Base-by-base conservation (phyloP, 2,797 vertebrate genomes). In the Epinephelus awoara region DNA sequence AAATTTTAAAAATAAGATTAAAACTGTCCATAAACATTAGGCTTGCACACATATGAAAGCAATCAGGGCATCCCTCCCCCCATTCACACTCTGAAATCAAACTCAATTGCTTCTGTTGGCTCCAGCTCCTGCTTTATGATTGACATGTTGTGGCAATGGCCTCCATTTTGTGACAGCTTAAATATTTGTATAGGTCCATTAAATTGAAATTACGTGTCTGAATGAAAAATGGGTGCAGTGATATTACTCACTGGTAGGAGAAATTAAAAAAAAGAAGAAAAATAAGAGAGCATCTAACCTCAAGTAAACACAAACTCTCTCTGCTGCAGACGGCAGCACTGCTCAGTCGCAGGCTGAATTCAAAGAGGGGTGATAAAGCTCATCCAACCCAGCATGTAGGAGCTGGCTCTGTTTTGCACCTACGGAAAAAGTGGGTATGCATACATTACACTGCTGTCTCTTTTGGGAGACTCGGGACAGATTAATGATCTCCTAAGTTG, bases 401-500 rank as follows among this genome's bases (percentile, higher is more conserved):
- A 54, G 34, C 27, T 52, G 59, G 46, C 54, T 77, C 50, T 52
- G 21, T 23, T 77, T 52, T 64, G 70, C 21, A 61, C 23, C 27
- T 65, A 64, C 72, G 66, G 59, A 79, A 79, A 83, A 74, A 66
- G 25, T 46, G 63, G 63, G 62, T 50, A 52, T 27, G 67, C 40
- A 49, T 67, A 56, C 34, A 47, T 44, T 27, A 51, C 49, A 54
- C 12, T 14, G 2, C 27, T 46, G 84, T 77, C 76, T 84, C 72
- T 75, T 42, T 61, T 80, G 65, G 71, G 83, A 77, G 77, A 68
- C 71, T 67, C 61, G 70, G 78, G 79, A 79, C 57, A 89, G 84
- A 92, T 92, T 91, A 86, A 93, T 88, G 88, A 86, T 80, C 77
- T 79, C 57, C 65, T 67, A 73, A 86, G 46, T 67, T 80, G 88